These are phyloP conservation scores for Cerastis leucographa DNA, from an alignment of 2,888 invertebrate species.

Conservation along the genomic window DNA sequence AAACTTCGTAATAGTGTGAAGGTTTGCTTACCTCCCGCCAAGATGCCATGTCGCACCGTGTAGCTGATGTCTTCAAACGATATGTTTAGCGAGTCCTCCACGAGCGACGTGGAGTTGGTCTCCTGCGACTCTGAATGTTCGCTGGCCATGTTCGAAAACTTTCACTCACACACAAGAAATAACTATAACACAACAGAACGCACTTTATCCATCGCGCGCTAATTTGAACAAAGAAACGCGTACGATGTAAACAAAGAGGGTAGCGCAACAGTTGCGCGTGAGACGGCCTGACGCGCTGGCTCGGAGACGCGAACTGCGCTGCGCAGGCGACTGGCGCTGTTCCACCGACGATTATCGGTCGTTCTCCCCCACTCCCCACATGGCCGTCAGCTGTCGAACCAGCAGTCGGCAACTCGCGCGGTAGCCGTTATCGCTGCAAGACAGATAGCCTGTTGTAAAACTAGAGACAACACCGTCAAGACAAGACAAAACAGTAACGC, in stretches of 20 bases:
- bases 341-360: slow-evolving; percentile 79
- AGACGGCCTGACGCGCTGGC: slow-evolving; percentile 73
- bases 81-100: slow-evolving; percentile 91
- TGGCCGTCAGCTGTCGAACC: slow-evolving; percentile 69
- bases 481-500: slow-evolving; percentile 25
- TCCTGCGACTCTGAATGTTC: slow-evolving; percentile 85
- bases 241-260: slow-evolving; percentile 82
- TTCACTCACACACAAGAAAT: slow-evolving; percentile 73
- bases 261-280: slow-evolving; percentile 61
- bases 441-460: slow-evolving; percentile 45
- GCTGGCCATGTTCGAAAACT: slow-evolving; percentile 80
- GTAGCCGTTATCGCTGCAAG: slow-evolving; percentile 58
- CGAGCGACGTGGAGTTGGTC: slow-evolving; percentile 82
- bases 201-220: slow-evolving; percentile 78
- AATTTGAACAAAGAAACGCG: slow-evolving; percentile 80
- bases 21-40: slow-evolving; percentile 88
- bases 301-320: slow-evolving; percentile 68
- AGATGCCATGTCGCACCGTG: slow-evolving; percentile 91
- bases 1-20: slow-evolving; percentile 51
- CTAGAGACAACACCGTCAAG: slow-evolving; percentile 4
- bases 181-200: slow-evolving; percentile 67
- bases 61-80: slow-evolving; percentile 93
- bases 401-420: slow-evolving; percentile 39
- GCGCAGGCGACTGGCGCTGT: slow-evolving; percentile 64
- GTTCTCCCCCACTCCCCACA: slow-evolving; percentile 81